Base-by-base conservation (phyloP, 2,797 vertebrate genomes). In the Platyrinchus mystaceus region DNA sequence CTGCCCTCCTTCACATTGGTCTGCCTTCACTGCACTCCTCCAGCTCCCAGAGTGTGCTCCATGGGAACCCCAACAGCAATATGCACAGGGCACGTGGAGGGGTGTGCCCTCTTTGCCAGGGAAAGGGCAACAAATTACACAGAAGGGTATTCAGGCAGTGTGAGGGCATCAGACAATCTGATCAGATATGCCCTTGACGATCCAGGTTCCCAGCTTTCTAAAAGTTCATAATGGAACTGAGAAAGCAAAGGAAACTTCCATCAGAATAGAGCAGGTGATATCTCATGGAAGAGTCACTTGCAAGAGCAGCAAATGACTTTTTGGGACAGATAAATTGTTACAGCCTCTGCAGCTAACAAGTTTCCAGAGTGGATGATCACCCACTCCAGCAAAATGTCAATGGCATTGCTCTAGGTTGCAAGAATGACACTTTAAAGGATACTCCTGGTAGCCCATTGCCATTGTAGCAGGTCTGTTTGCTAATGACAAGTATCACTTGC, bases 1-100 rank as follows among this genome's bases (percentile, higher is more conserved):
- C 14, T 34, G 32, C 20, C 2, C 28, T 41, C 34, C 23, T 44
- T 18, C 2, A 1, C 26, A 6, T 10, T 28, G 26, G 7, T 18
- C 1, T 2, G 13, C 58, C 69, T 22, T 21, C 49, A 19, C 34
- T 1, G 3, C 22, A n/a, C 37, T 27, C 23, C 34, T 66, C 36
- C 0, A 0, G 26, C 7, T 77, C 21, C 20, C 0, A 0, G 26
- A 4, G 0, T 27, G 41, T 26, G 7, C 21, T 10, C 23, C 18
- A 1, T 3, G 46, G 47, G 15, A 73, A 70, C 9, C 7, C 14
- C 2, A 4, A 14, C 41, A 14, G 3, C 30, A 32, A 20, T 7
- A 6, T 1, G 17, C 14, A 18, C 18, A 9, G 9, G 8, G 9
- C 19, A 82, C 3, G 3, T 1, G 1, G 3, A 0, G 1, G 3